phyloP scores from a whole-genome alignment of 2,113 vertebrate genomes.

The Psettodes erumei region DNA sequence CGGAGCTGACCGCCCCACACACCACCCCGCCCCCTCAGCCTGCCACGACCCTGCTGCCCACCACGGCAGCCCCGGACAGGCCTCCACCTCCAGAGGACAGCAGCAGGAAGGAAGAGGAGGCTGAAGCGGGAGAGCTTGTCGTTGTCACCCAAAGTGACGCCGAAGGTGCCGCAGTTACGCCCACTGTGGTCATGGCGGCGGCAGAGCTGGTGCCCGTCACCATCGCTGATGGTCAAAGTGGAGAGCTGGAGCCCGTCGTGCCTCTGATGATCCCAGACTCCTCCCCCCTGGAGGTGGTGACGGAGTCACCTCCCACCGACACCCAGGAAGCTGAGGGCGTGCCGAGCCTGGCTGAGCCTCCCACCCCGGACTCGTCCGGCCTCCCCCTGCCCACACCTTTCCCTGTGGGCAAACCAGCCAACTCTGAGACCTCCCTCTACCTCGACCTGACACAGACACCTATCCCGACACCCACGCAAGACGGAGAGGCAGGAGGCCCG shows the following conservation, averaged over 20 bases:
- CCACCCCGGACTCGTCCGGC: slow-evolving; percentile 62
- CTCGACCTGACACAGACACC: slow-evolving; percentile 62
- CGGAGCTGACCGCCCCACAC: slow-evolving; percentile 32
- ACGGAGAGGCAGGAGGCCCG: slow-evolving; percentile 39
- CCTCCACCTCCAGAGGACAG: slow-evolving; percentile 20
- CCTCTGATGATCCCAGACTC: slow-evolving; percentile 55
- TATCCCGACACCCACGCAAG: slow-evolving; percentile 40
- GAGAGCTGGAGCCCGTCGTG: slow-evolving; percentile 52
- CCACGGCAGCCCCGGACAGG: background rate
- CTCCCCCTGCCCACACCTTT: slow-evolving; percentile 65
- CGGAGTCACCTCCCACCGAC: slow-evolving; percentile 51
- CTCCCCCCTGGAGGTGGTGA: slow-evolving; percentile 52
- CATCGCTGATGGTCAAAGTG: slow-evolving; percentile 38
- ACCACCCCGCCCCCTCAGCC: slow-evolving; percentile 40
- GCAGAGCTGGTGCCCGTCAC: slow-evolving; percentile 52
- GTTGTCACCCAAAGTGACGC: slow-evolving; percentile 28
- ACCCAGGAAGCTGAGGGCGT: slow-evolving; percentile 63
- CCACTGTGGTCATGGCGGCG: background rate
- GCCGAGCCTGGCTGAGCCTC: slow-evolving; percentile 61
- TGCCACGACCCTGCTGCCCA: slow-evolving; percentile 27
- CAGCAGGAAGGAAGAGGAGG: slow-evolving; percentile 22
- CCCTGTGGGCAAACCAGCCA: slow-evolving; percentile 64
- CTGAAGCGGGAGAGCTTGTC: slow-evolving; percentile 23
- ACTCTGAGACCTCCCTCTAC: slow-evolving; percentile 64
- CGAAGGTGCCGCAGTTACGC: slow-evolving; percentile 16